Percentiles rank a stretch among this genome's conserved stretches.
These are phyloP conservation scores for Emydocephalus ijimae DNA, from an alignment of 2,113 vertebrate species.

Conservation along the genomic window DNA sequence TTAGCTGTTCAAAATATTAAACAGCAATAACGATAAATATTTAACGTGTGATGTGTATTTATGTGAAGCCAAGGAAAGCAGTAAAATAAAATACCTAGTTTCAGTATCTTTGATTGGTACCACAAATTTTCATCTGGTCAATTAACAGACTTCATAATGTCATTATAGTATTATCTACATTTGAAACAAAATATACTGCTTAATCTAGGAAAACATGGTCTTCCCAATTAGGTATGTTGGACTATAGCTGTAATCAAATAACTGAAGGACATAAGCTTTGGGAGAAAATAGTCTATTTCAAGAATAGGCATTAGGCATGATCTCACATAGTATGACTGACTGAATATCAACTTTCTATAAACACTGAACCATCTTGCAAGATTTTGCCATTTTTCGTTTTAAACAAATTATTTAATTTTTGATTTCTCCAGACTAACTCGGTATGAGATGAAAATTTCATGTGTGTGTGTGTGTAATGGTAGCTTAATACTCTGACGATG, in stretches of 20 bases:
- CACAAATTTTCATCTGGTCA: background rate
- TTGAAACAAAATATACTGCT: background rate
- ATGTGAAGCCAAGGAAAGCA: background rate
- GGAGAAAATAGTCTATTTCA: background rate
- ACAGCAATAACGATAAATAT: background rate
- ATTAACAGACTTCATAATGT: background rate
- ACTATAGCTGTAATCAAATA: background rate
- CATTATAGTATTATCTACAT: background rate
- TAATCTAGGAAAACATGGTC: background rate
- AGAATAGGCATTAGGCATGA: background rate
- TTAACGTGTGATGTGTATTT: background rate
- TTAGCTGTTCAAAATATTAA: background rate
- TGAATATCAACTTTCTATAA: background rate
- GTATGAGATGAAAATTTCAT: background rate
- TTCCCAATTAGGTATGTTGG: background rate
- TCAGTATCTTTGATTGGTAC: background rate
- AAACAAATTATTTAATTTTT: background rate
- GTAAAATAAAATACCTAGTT: background rate
- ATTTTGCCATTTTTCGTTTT: background rate
- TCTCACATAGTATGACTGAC: background rate
- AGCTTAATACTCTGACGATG: no score
- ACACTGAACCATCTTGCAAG: background rate
- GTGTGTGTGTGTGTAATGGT: no score
- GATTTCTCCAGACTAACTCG: background rate
- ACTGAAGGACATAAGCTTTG: background rate